phyloP scores from a whole-genome alignment of 2,888 invertebrate species.

The Allolobophora icterica region DNA sequence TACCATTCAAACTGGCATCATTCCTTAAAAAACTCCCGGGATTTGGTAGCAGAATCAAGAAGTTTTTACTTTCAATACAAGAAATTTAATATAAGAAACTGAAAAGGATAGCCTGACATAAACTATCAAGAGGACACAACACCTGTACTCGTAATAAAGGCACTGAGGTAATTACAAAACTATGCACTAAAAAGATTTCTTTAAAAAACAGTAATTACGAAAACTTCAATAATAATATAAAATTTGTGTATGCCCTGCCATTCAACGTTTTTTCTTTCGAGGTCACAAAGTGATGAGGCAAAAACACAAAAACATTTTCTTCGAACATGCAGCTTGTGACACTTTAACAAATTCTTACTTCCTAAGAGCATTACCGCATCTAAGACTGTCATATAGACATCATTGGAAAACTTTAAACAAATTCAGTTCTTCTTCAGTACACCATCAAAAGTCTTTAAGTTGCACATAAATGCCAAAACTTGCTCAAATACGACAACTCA shows the following conservation, averaged over 20 bases:
- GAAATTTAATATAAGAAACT: background rate
- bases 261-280: background rate
- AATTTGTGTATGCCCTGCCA: background rate
- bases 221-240: slow-evolving; percentile 8
- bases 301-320: background rate
- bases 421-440: background rate
- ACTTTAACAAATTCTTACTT: background rate
- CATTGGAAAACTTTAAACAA: background rate
- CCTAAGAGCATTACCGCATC: background rate
- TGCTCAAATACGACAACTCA: background rate
- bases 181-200: background rate
- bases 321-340: background rate
- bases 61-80: background rate
- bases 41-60: background rate
- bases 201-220: background rate
- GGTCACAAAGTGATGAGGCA: background rate
- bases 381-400: background rate
- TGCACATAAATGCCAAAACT: background rate
- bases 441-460: background rate
- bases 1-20: background rate
- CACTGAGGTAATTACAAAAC: slow-evolving; percentile 1
- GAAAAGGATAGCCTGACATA: background rate
- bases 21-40: background rate
- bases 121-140: background rate
- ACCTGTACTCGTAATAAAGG: background rate